These are phyloP conservation scores for Phaethon lepturus DNA, from an alignment of 2,113 vertebrate species.

Conservation along the genomic window DNA sequence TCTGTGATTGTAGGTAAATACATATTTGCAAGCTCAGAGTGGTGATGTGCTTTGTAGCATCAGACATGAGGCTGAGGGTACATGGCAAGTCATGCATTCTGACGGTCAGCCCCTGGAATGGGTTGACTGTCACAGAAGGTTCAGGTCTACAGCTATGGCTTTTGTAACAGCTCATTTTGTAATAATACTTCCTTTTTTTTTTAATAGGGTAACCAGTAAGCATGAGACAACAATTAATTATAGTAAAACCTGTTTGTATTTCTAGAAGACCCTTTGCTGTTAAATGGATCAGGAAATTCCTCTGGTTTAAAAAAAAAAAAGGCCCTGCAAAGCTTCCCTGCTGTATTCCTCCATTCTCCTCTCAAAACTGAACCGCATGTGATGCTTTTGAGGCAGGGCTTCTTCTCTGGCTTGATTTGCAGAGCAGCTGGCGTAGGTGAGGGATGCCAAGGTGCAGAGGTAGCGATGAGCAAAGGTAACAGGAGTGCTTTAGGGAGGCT, in stretches of 20 bases:
- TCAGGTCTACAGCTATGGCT: not conserved
- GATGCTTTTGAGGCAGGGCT: not conserved
- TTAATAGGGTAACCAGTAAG: not conserved
- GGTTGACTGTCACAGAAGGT: not conserved
- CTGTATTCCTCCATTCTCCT: not conserved
- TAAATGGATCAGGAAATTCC: not conserved
- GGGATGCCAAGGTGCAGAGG: not conserved
- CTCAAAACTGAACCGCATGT: not conserved
- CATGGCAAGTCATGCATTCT: not conserved
- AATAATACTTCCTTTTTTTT: not conserved
- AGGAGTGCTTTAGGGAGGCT: not conserved
- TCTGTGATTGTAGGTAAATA: not conserved
- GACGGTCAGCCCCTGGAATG: not conserved
- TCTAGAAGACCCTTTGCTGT: not conserved
- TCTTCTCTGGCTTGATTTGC: not conserved
- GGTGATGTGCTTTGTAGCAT: not conserved
- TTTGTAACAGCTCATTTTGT: not conserved
- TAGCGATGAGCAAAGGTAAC: not conserved
- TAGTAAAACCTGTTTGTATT: not conserved
- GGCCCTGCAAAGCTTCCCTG: not conserved
- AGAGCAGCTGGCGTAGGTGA: not conserved
- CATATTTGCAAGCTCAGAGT: not conserved
- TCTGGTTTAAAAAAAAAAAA: not conserved
- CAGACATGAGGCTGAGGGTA: not conserved
- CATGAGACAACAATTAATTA: not conserved